Base-by-base conservation (phyloP, 2,113 vertebrate genomes). In the Motacilla alba region DNA sequence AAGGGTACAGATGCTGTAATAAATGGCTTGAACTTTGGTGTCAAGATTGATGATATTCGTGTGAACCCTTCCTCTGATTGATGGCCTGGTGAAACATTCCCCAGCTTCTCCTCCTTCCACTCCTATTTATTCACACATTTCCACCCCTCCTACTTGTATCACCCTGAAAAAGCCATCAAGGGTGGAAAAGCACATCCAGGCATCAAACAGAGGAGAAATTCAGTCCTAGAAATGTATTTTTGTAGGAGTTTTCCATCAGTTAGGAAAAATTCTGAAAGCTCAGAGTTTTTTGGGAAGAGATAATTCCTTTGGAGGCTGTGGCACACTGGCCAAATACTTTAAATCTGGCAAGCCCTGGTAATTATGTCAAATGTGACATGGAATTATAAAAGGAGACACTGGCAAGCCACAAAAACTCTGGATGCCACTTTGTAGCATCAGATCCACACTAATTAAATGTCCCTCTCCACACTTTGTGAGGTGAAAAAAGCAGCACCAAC, bases 11-110 rank as follows among this genome's bases (percentile, higher is more conserved):
- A 79, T 96, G 89, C 91, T 94, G 22, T 89, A 93, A 96, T 53
- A 89, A 95, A 96, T 35, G 62, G 91, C 63, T 90, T 94, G 94
- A 97, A 97, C 80, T 95, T 94, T 91, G 79, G 62, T 94, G 92
- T 77, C 69, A 89, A 55, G 91, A 97, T 95, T 84, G 94, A 97
- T 93, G 87, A 70, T 55, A 94, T 93, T 95, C 4, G 2, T 91
- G 70, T 94, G 88, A 96, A 94, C 76, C 70, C 91, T 92, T 66
- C 56, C 50, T 14, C 70, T 97, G 96, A 96, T 94, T 93, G 91
- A 97, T 76, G 92, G 74, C 83, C 83, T 93, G 83, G 91, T 94
- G 90, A 94, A 94, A 93, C 67, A 83, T 95, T 91, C 55, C 72
- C 85, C 52, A 49, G 35, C 44, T 82, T 86, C 90, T 87, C 74